Conservation (phyloP, 2,113 vertebrate species). For the Malaclemys terrapin region DNA sequence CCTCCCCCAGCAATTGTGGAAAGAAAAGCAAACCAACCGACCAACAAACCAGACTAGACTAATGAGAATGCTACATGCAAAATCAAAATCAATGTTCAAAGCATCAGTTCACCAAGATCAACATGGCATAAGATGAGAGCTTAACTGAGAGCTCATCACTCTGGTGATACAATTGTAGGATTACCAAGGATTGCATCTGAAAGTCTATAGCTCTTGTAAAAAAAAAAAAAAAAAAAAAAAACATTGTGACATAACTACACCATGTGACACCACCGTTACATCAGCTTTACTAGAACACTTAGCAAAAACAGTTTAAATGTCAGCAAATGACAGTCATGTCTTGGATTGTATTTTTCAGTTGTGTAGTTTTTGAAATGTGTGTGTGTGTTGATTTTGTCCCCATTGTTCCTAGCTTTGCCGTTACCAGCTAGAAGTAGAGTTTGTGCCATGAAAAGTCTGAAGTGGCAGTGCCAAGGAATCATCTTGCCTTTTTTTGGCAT, state of each 20-base stretch:
- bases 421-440: background rate
- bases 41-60: constrained; percentile 59
- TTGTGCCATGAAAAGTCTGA: background rate
- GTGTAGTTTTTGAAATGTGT: constrained; percentile 28
- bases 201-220: constrained; percentile 63
- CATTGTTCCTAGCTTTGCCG: background rate
- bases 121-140: constrained; percentile 47
- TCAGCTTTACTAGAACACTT: constrained; percentile 64
- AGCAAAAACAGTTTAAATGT: constrained; percentile 59
- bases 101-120: constrained; percentile 64
- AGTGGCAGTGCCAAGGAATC: background rate
- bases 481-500: background rate
- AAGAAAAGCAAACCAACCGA: background rate
- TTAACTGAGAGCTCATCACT: constrained; percentile 51
- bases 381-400: background rate
- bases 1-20: background rate
- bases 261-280: constrained; percentile 47
- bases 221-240: constrained; percentile 55
- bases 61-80: constrained; percentile 75
- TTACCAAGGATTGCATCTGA: constrained; percentile 69
- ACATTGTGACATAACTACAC: constrained; percentile 57
- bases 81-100: constrained; percentile 77
- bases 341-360: constrained; percentile 42
- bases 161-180: constrained; percentile 53
- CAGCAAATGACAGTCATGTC: constrained; percentile 35